Evolutionary conservation across 2,888 invertebrate genomes (phyloP).

Genomic region (Anarsia innoxiella): DNA sequence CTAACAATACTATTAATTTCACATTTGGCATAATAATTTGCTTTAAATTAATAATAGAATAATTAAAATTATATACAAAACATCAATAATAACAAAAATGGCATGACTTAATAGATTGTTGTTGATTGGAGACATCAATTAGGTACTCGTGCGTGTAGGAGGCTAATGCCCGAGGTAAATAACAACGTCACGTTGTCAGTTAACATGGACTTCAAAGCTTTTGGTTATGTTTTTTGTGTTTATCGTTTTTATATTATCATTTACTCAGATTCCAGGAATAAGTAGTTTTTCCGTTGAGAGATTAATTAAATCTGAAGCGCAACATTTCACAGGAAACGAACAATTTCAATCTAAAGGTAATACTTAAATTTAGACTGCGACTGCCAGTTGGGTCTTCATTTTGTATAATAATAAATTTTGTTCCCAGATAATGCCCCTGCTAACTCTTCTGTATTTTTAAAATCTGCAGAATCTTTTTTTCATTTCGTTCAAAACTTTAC

Average conservation of each 20-base stretch:
- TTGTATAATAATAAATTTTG: conserved; percentile 1
- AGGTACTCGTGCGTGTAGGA: too few relatives aligned
- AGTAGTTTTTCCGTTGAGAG: conserved; percentile 27
- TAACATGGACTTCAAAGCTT: conserved; percentile 42
- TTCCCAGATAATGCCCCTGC: conserved; percentile 27
- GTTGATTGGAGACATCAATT: conserved; percentile 6
- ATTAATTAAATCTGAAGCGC: conserved; percentile 14
- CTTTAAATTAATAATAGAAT: conserved; percentile 32
- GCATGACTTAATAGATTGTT: conserved; percentile 18
- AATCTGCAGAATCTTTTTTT: conserved; percentile 24
- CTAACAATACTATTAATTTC: conserved; percentile 48
- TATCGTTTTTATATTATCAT: conserved; percentile 41
- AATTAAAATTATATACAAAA: conserved; percentile 20
- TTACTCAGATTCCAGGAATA: conserved; percentile 25
- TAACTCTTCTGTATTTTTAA: conserved; percentile 22
- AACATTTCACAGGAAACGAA: conserved; percentile 18
- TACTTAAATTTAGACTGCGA: conserved; percentile 7
- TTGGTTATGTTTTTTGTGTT: conserved; percentile 63
- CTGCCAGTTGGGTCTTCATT: not conserved
- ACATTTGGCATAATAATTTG: conserved; percentile 51
- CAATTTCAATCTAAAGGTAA: conserved; percentile 25
- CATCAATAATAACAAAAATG: conserved; percentile 24
- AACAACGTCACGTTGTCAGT: conserved; percentile 20
- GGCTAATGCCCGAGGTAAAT: too few relatives aligned
- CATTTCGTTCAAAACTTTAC: conserved; percentile 16